phyloP scores from a whole-genome alignment of 2,113 vertebrate species.

The Hemiprocne comata region DNA sequence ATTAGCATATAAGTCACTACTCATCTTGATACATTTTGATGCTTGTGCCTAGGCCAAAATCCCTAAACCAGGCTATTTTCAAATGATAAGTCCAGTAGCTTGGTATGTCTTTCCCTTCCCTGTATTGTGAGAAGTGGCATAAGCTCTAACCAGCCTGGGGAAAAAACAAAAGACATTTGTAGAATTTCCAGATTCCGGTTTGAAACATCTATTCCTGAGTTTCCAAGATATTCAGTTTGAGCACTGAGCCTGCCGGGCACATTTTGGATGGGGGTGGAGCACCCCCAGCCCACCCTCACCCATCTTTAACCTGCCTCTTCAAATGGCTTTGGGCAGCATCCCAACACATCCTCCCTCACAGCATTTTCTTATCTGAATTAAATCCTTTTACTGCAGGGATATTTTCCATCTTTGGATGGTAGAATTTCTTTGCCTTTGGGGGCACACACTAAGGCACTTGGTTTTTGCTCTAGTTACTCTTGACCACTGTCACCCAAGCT shows the following conservation, averaged over 20 bases:
- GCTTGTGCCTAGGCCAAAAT: not conserved
- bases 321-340: not conserved
- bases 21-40: not conserved
- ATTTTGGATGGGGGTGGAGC: not conserved
- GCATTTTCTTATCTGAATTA: not conserved
- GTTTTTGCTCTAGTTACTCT: not conserved
- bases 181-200: not conserved
- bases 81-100: not conserved
- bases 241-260: not conserved
- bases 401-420: not conserved
- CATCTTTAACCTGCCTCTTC: not conserved
- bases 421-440: not conserved
- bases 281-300: not conserved
- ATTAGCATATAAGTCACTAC: not conserved
- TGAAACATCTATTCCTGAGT: not conserved
- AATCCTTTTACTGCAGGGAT: not conserved
- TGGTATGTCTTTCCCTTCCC: not conserved
- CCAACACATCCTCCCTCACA: not conserved
- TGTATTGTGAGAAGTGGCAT: not conserved
- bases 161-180: not conserved
- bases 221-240: not conserved
- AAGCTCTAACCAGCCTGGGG: not conserved
- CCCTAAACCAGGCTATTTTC: not conserved
- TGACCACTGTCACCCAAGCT: not conserved
- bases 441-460: not conserved